phyloP scores from a whole-genome alignment of 35 echinoderm and acorn worm genomes.

The Antedon bifida region DNA sequence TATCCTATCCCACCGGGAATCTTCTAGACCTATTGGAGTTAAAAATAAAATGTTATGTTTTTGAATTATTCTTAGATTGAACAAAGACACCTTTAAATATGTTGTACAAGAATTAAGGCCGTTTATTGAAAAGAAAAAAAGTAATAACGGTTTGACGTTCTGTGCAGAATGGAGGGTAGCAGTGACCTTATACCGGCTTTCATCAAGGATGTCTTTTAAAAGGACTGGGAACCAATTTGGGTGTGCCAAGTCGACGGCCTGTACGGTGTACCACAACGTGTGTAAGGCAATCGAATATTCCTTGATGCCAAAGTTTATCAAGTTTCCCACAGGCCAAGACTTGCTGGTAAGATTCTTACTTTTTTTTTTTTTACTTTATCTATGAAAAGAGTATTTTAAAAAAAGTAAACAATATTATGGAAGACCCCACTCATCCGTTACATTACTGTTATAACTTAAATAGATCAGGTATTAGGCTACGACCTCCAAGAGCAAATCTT shows the following conservation, averaged over 20 bases:
- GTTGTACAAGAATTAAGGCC: not conserved
- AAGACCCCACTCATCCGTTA: no score
- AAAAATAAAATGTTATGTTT: no score
- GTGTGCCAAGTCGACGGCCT: not conserved
- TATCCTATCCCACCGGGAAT: no score
- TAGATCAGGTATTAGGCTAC: no score
- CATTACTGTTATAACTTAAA: no score
- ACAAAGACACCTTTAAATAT: not conserved
- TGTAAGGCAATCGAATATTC: not conserved
- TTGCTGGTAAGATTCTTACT: not conserved
- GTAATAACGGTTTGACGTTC: not conserved
- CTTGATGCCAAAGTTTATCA: not conserved
- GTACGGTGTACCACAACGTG: not conserved
- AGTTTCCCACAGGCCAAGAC: not conserved
- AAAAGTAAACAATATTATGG: no score
- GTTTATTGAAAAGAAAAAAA: not conserved
- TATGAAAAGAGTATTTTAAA: no score
- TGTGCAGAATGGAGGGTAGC: not conserved
- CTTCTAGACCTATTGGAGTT: no score
- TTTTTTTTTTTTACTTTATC: not conserved
- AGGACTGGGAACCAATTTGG: not conserved
- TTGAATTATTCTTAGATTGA: no score
- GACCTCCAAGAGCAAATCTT: no score
- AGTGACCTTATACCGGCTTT: not conserved
- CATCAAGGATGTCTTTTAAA: not conserved